Evolutionary conservation across 2,888 invertebrate genomes (phyloP), one percentile per base, ranked within the genome.

Genomic region (Anthophora plumipes): DNA sequence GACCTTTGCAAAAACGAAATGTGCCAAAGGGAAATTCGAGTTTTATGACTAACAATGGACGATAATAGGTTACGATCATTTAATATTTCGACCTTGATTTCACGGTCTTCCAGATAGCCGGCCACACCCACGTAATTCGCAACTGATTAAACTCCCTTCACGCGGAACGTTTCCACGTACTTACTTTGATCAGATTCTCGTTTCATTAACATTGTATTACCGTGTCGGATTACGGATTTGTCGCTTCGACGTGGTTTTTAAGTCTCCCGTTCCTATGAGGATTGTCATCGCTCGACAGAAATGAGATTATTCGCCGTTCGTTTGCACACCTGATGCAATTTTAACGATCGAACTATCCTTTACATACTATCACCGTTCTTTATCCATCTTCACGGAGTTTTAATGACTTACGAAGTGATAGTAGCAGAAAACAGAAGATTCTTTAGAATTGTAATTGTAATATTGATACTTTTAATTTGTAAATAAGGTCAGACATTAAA

Each of bases 181-280:
- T 73, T 73, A 31, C 60, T 73, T 66, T 2, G 59, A 72, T 63
- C 61, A 54, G 64, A 37, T 50, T 68, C 74, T 37, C 31, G 50
- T 68, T 54, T 74, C 68, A 60, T 74, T 68, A 60, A 59, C 63
- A 61, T 52, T 37, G 74, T 68, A 60, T 41, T 46, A 41, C 37
- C 74, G 74, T 74, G 43, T 68, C 74, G 60, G 60, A 52, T 74
- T 74, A 74, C 74, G 43, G 74, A 74, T 68, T 68, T 68, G 60
- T 68, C 74, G 43, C 68, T 37, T 61, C 74, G 68, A 12, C 54
- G 74, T 60, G 52, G 68, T 52, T 68, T 68, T 74, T 60, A 74
- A 74, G 43, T 41, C 74, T 60, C 9, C 9, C 59, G 12, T 67
- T 25, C 48, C 14, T 12, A 31, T 6, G 17, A 22, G n/a, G 59